Conservation (phyloP, 2,797 vertebrate genomes). For the Brachymystax lenok region DNA sequence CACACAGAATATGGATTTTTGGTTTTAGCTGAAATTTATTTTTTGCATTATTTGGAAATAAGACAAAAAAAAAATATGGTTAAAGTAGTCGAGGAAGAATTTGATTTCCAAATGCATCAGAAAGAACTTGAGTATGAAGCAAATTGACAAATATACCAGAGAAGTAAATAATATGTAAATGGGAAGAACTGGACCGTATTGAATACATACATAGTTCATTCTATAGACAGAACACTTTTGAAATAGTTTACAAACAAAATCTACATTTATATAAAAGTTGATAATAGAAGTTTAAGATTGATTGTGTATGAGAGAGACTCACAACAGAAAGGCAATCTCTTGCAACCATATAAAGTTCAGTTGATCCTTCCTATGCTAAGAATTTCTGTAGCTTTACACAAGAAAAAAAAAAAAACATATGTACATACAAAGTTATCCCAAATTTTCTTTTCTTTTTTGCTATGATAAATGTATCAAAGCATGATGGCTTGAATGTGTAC, state of each 20-base stretch:
- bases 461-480: constrained; percentile 82
- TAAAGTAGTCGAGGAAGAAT: constrained; percentile 15
- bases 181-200: constrained; percentile 59
- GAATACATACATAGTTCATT: constrained; percentile 50
- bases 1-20: constrained; percentile 62
- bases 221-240: constrained; percentile 50
- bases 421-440: constrained; percentile 75
- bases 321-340: constrained; percentile 74
- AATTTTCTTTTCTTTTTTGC: constrained; percentile 64
- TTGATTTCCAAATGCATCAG: not conserved
- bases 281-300: constrained; percentile 70
- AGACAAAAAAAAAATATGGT: constrained; percentile 32
- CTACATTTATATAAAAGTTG: constrained; percentile 67
- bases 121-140: not conserved
- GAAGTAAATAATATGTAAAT: constrained; percentile 23
- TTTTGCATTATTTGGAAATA: constrained; percentile 46
- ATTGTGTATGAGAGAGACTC: constrained; percentile 73
- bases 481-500: constrained; percentile 82
- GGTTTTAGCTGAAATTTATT: constrained; percentile 67
- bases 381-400: constrained; percentile 66
- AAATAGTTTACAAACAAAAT: constrained; percentile 59
- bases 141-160: constrained; percentile 42
- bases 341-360: constrained; percentile 58
- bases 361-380: constrained; percentile 63
- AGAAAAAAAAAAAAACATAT: constrained; percentile 68